These are phyloP conservation scores for Dicrurus megarhynchus DNA, from an alignment of 2,113 vertebrate genomes.

Conservation along the genomic window DNA sequence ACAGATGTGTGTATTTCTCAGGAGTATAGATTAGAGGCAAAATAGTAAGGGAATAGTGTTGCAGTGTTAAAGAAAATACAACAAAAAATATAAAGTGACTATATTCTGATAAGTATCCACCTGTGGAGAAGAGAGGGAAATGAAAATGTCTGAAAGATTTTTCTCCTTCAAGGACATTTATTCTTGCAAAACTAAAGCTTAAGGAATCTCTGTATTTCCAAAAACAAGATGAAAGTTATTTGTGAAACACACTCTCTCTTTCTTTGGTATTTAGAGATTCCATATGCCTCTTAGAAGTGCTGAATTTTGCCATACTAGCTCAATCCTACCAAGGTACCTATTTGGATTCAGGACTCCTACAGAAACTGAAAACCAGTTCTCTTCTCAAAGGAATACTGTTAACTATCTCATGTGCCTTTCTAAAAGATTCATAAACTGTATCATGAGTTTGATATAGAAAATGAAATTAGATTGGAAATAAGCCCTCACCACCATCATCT, in stretches of 20 bases:
- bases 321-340: background rate
- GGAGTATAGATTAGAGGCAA: background rate
- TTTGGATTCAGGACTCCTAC: background rate
- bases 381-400: background rate
- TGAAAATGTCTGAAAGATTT: background rate
- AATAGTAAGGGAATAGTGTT: background rate
- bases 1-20: background rate
- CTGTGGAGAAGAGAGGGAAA: background rate
- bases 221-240: background rate
- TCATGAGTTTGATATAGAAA: background rate
- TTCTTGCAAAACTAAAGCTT: background rate
- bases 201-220: background rate
- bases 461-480: background rate
- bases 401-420: background rate
- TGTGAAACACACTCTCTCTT: background rate
- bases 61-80: background rate
- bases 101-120: background rate
- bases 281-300: background rate
- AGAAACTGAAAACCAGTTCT: background rate
- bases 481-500: rapidly evolving
- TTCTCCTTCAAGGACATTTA: background rate
- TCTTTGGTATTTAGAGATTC: background rate
- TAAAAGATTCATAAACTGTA: background rate
- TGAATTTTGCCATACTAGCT: background rate
- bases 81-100: background rate